Conservation (phyloP, 2,113 vertebrate genomes). For the Callionymus lyra region DNA sequence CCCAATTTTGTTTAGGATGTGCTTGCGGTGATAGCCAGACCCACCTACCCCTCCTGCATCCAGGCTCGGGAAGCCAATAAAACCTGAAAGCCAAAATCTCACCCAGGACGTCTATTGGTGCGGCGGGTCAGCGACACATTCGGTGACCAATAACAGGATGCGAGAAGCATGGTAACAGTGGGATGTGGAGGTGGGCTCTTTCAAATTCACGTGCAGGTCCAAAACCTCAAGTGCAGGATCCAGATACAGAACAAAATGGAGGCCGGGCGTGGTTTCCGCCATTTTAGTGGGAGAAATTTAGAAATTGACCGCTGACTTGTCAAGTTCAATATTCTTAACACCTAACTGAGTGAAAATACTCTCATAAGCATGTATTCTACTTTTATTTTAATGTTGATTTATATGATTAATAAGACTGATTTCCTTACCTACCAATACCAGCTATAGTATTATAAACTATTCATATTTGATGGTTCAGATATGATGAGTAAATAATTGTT, state of each 20-base stretch:
- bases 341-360: neutral
- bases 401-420: no score
- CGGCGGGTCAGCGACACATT: slow-evolving; percentile 22
- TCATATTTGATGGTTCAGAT: no score
- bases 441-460: no score
- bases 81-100: no score
- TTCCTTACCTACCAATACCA: no score
- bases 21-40: slow-evolving; percentile 42
- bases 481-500: no score
- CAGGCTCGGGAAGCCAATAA: no score
- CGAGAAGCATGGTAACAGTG: slow-evolving; percentile 46
- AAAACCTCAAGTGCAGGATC: slow-evolving; percentile 56
- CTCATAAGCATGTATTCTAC: slow-evolving; percentile 9
- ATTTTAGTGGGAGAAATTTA: slow-evolving; percentile 58
- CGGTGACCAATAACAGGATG: slow-evolving; percentile 36
- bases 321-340: slow-evolving; percentile 17
- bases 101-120: slow-evolving; percentile 39
- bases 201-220: slow-evolving; percentile 50
- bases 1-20: slow-evolving; percentile 30
- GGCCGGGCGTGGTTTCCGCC: slow-evolving; percentile 44
- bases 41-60: slow-evolving; percentile 11
- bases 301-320: slow-evolving; percentile 30
- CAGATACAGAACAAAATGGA: slow-evolving; percentile 58
- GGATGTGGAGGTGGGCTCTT: slow-evolving; percentile 39
- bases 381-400: neutral